Conservation (phyloP, 2,797 vertebrate species). For the Lepidocolaptes lacrymiger region DNA sequence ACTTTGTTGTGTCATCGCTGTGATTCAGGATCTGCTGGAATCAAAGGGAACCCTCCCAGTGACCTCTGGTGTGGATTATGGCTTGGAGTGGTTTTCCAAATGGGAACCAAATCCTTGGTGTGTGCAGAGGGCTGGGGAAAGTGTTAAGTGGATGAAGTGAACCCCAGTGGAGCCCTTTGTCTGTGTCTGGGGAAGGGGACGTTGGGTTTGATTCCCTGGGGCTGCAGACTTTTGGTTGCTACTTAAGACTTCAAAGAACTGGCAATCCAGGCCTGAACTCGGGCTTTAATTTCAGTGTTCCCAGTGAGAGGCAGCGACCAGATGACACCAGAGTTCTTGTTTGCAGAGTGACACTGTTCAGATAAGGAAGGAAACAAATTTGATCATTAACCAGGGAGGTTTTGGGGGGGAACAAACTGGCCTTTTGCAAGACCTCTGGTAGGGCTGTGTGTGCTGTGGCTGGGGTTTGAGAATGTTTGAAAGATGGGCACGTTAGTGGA, state of each 20-base stretch:
- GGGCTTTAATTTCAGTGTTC: not conserved
- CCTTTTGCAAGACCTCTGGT: not conserved
- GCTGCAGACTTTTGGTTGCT: not conserved
- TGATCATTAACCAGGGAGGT: conserved; percentile 25
- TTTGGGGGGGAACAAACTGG: not conserved
- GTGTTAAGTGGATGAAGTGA: not conserved
- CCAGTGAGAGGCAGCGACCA: not conserved
- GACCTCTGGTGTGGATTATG: not conserved
- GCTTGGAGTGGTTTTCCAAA: not conserved
- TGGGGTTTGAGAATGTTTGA: not conserved
- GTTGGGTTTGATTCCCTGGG: not conserved
- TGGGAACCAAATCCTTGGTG: not conserved
- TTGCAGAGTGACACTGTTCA: not conserved
- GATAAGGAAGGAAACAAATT: conserved; percentile 41
- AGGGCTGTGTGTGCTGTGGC: not conserved
- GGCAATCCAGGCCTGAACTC: not conserved
- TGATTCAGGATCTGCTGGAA: not conserved
- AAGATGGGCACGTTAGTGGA: not conserved
- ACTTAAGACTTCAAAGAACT: not conserved
- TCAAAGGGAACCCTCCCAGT: not conserved
- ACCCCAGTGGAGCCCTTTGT: not conserved
- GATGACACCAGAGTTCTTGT: not conserved
- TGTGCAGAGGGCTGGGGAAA: not conserved
- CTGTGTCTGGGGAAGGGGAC: not conserved
- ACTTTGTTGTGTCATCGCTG: not conserved